Percentiles rank a stretch among this genome's conserved stretches.
Evolutionary conservation across 2,113 vertebrate species (phyloP).

Genomic region (Sterna hirundo): DNA sequence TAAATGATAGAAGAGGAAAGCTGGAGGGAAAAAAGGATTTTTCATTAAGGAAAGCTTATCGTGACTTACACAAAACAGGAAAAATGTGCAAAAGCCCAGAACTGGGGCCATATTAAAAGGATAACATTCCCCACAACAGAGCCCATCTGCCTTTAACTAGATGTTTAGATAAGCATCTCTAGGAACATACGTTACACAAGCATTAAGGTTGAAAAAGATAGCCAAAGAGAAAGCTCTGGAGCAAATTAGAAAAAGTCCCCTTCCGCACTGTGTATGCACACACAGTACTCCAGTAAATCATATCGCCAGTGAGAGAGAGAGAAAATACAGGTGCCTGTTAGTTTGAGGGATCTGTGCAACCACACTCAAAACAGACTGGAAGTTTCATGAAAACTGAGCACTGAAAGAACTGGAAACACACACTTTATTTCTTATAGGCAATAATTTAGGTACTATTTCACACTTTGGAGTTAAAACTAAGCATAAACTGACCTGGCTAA

Average conservation of each 20-base stretch:
- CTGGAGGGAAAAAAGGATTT: slow-evolving; percentile 66
- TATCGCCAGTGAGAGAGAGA: background rate
- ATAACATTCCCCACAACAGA: background rate
- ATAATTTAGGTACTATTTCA: background rate
- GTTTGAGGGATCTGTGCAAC: background rate
- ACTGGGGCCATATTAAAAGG: background rate
- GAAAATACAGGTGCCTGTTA: background rate
- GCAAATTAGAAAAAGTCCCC: background rate
- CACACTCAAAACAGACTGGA: background rate
- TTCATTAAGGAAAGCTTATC: background rate
- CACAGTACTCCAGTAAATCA: background rate
- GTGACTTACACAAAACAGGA: background rate
- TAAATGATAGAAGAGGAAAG: slow-evolving; percentile 86
- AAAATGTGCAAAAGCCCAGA: background rate
- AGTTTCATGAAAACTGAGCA: background rate
- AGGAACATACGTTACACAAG: background rate
- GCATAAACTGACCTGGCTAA: background rate
- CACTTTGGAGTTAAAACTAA: background rate
- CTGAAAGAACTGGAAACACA: background rate
- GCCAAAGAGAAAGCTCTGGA: background rate
- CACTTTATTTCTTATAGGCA: background rate
- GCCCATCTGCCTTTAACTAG: background rate
- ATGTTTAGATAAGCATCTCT: background rate
- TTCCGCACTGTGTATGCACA: background rate
- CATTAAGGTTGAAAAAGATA: background rate